Percentiles rank a stretch among this genome's conserved stretches.
phyloP scores from a whole-genome alignment of 2,888 invertebrate species.

The Ophion costatus region DNA sequence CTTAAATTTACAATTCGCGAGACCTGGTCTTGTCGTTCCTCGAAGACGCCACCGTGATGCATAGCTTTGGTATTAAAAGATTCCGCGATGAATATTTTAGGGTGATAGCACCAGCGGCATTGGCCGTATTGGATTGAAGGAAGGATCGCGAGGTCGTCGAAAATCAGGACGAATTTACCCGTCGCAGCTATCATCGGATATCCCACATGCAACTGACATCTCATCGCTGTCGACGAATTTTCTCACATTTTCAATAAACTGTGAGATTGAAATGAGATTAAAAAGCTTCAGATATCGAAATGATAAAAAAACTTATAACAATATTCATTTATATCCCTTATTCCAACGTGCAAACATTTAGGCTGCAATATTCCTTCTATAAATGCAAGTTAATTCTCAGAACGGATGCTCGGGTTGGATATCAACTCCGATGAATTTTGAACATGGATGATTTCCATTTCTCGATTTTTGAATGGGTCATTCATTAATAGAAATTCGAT shows the following conservation, averaged over 20 bases:
- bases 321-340: too few species aligned
- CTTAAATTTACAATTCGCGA: slow-evolving; percentile 69
- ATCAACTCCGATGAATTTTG: too few species aligned
- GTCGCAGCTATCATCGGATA: slow-evolving; percentile 23
- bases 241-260: not conserved
- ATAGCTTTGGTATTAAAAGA: slow-evolving; percentile 73
- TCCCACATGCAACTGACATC: slow-evolving; percentile 20
- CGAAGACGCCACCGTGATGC: slow-evolving; percentile 52
- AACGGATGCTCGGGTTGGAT: too few species aligned
- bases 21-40: slow-evolving; percentile 1
- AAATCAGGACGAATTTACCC: slow-evolving; percentile 37
- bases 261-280: not conserved
- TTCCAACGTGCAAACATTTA: too few species aligned
- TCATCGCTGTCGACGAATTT: slow-evolving; percentile 1
- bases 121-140: slow-evolving; percentile 17
- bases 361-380: too few species aligned
- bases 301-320: too few species aligned
- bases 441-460: too few species aligned
- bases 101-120: slow-evolving; percentile 35
- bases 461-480: too few species aligned
- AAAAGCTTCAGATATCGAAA: too few species aligned
- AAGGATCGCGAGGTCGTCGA: slow-evolving; percentile 35
- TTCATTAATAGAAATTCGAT: too few species aligned
- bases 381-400: too few species aligned
- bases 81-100: slow-evolving; percentile 69